Conservation (phyloP, 2,113 vertebrate genomes). For the Xenus cinereus region DNA sequence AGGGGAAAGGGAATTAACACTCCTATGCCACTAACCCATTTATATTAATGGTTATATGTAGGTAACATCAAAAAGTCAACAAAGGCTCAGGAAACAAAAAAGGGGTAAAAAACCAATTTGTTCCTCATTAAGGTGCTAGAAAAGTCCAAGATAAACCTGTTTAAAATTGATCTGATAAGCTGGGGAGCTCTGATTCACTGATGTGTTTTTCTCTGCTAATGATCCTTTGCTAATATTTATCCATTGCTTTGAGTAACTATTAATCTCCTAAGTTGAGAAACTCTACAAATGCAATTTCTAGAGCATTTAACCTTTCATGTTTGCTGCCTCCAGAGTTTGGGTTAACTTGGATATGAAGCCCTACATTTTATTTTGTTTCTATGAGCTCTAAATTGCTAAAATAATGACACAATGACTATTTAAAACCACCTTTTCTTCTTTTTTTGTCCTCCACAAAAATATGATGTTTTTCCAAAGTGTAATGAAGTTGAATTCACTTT, state of each 20-base stretch:
- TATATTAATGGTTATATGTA: slow-evolving; percentile 64
- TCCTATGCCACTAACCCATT: slow-evolving; percentile 52
- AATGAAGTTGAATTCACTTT: slow-evolving; percentile 67
- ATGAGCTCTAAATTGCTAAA: slow-evolving; percentile 27
- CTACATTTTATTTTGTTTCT: slow-evolving; percentile 60
- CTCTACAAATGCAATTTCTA: slow-evolving; percentile 72
- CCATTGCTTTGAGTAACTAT: slow-evolving; percentile 74
- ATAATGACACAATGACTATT: slow-evolving; percentile 43
- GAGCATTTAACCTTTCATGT: slow-evolving; percentile 71
- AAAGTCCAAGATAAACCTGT: slow-evolving; percentile 75
- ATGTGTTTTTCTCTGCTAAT: slow-evolving; percentile 73
- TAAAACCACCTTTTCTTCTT: slow-evolving; percentile 48
- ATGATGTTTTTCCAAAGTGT: background rate
- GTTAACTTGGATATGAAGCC: slow-evolving; percentile 40
- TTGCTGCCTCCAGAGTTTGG: slow-evolving; percentile 56
- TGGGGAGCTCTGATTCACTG: slow-evolving; percentile 61
- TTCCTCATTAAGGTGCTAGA: slow-evolving; percentile 72
- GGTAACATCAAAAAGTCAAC: slow-evolving; percentile 69
- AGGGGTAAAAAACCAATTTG: slow-evolving; percentile 57
- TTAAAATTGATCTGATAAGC: slow-evolving; percentile 82
- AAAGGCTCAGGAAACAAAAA: slow-evolving; percentile 54
- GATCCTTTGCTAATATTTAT: slow-evolving; percentile 77
- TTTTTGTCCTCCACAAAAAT: background rate
- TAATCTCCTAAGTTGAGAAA: slow-evolving; percentile 73
- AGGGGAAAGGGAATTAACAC: slow-evolving; percentile 54